Evolutionary conservation across 2,113 vertebrate genomes (phyloP).

Genomic region (Mugil cephalus): DNA sequence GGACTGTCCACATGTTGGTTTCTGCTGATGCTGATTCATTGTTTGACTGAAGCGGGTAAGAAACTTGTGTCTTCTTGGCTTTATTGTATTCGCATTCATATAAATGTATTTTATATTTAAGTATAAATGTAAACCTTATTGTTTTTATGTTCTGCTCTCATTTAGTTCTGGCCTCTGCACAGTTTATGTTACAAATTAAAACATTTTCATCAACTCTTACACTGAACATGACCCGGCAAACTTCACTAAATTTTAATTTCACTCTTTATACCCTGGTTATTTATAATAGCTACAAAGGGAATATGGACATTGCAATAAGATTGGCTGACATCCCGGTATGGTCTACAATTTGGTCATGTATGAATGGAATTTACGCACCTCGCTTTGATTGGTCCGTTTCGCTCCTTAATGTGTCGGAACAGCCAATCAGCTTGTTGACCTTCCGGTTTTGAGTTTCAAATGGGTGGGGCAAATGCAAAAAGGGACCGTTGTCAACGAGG

Average conservation of each 20-base stretch:
- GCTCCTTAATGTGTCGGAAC: not conserved
- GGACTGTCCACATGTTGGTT: constrained; percentile 51
- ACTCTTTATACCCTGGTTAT: not conserved
- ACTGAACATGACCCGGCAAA: too few relatives aligned
- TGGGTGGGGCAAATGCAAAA: not conserved
- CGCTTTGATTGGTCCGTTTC: constrained; percentile 50
- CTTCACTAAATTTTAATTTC: too few relatives aligned
- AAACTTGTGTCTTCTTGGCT: not conserved
- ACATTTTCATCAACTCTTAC: not conserved
- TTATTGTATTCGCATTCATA: not conserved
- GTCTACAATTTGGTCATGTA: not conserved
- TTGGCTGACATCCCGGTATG: not conserved
- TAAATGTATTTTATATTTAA: too few relatives aligned
- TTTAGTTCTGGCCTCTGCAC: too few relatives aligned
- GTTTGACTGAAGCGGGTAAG: constrained; percentile 66
- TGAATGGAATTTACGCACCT: constrained; percentile 56
- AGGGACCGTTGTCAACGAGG: constrained; percentile 13
- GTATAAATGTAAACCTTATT: not conserved
- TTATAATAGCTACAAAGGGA: not conserved
- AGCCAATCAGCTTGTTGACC: constrained; percentile 43
- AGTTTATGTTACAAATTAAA: not conserved
- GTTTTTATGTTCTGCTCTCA: too few relatives aligned
- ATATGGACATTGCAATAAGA: too few relatives aligned
- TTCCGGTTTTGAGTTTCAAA: constrained; percentile 17
- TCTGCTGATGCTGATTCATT: constrained; percentile 65